Evolutionary conservation across 1,140 invertebrate species (phyloP).

Genomic region (Heterodera carotae): DNA sequence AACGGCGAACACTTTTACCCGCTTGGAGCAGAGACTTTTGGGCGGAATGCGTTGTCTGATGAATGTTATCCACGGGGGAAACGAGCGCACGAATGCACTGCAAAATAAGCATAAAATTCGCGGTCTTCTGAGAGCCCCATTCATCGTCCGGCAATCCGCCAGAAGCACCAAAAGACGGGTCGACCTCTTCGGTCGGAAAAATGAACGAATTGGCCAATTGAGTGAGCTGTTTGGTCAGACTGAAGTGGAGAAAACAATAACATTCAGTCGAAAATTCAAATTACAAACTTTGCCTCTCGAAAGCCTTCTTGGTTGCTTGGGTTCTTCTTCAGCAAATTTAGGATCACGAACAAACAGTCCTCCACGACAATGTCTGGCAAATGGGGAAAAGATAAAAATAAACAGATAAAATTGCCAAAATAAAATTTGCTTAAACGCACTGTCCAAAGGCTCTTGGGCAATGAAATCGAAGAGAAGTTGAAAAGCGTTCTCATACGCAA

Average conservation of each 20-base stretch:
- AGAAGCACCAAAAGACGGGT: slow-evolving; percentile 55
- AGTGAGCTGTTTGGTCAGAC: slow-evolving; percentile 83
- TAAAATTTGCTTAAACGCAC: slow-evolving; percentile 76
- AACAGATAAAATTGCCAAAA: slow-evolving; percentile 25
- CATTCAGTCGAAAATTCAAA: slow-evolving; percentile 18
- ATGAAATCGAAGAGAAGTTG: slow-evolving; percentile 92
- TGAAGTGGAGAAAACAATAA: slow-evolving; percentile 36
- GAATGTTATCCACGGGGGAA: slow-evolving; percentile 79
- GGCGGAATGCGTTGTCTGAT: slow-evolving; percentile 77
- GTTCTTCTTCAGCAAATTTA: slow-evolving; percentile 91
- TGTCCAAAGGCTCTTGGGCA: slow-evolving; percentile 79
- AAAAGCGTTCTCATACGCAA: slow-evolving; percentile 98
- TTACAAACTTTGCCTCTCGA: slow-evolving; percentile 78
- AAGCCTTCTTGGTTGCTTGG: slow-evolving; percentile 97
- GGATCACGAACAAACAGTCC: slow-evolving; percentile 90
- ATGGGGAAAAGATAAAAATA: not conserved
- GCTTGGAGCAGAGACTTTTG: slow-evolving; percentile 84
- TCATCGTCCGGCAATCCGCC: slow-evolving; percentile 71
- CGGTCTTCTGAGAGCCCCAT: slow-evolving; percentile 91
- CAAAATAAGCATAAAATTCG: slow-evolving; percentile 87
- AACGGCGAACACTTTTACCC: slow-evolving; percentile 70
- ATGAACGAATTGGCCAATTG: slow-evolving; percentile 74
- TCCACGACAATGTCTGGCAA: slow-evolving; percentile 84
- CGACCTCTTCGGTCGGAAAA: slow-evolving; percentile 72
- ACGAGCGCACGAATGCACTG: slow-evolving; percentile 83